phyloP scores from a whole-genome alignment of 35 echinoderm and acorn worm genomes.

The Ophioderma brevispina region DNA sequence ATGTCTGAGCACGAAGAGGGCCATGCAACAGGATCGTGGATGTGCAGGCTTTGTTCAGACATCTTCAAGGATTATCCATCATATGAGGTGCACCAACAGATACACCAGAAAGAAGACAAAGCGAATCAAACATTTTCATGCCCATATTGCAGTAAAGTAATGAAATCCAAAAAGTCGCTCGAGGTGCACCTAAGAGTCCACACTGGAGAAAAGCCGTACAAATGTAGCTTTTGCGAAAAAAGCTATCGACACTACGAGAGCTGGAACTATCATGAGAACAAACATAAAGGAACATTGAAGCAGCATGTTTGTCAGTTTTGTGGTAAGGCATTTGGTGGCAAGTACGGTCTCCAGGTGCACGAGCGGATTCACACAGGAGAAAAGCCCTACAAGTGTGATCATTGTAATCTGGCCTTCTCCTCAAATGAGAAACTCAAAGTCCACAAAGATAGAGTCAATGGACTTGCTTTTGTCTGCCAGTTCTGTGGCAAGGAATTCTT shows the following conservation, averaged over 20 bases:
- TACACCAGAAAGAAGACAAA: not conserved
- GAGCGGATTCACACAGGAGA: slow-evolving; percentile 16
- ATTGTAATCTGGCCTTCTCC: slow-evolving; percentile 3
- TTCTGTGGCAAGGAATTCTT: not conserved
- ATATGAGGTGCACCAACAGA: not conserved
- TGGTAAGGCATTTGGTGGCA: slow-evolving; percentile 18
- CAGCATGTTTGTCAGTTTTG: slow-evolving; percentile 32
- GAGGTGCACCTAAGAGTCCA: not conserved
- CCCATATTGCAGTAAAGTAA: not conserved
- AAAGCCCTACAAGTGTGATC: slow-evolving; percentile 20
- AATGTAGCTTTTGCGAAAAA: slow-evolving; percentile 31
- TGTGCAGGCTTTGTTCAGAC: not conserved
- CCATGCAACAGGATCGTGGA: not conserved
- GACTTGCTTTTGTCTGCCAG: not conserved
- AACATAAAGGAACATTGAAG: slow-evolving; percentile 17
- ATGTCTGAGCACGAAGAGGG: not conserved
- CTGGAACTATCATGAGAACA: slow-evolving; percentile 16
- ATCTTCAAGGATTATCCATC: not conserved
- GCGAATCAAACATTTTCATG: not conserved
- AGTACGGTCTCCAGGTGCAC: slow-evolving; percentile 16
- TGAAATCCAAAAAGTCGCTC: not conserved
- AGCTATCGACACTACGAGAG: not conserved
- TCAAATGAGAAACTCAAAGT: not conserved
- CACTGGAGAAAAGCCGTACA: not conserved
- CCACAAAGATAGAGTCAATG: not conserved